These are phyloP conservation scores for Ectemnius cavifrons DNA, from an alignment of 2,888 invertebrate species.

Conservation along the genomic window DNA sequence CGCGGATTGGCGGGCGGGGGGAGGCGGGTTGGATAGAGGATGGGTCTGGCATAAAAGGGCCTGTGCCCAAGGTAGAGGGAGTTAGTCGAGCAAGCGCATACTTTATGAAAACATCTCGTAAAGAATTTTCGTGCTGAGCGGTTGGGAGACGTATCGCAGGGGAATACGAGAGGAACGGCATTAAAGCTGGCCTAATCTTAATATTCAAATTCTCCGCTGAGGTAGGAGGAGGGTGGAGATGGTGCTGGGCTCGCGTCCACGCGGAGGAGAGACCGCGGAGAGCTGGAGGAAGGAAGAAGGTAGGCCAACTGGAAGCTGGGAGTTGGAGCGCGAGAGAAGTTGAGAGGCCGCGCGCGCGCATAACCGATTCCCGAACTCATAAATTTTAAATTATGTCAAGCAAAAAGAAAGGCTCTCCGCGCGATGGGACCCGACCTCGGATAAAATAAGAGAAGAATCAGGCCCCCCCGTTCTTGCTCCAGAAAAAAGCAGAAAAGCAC, in stretches of 20 bases:
- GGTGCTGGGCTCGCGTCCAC: constrained; percentile 36
- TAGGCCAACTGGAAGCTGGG: constrained; percentile 29
- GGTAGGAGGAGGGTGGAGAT: constrained; percentile 28
- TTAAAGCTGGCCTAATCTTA: constrained; percentile 73
- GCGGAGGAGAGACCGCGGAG: constrained; percentile 36
- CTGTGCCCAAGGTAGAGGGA: neutral
- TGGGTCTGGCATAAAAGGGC: neutral
- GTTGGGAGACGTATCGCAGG: constrained; percentile 28
- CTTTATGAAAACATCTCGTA: constrained; percentile 49
- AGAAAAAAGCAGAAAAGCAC: constrained; percentile 62
- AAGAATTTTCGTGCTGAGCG: constrained; percentile 33
- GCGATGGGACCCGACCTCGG: constrained; percentile 65
- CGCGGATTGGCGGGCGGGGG: neutral
- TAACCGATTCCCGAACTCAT: constrained; percentile 75
- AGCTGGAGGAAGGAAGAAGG: constrained; percentile 27
- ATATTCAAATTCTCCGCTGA: constrained; percentile 75
- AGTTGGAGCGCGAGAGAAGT: constrained; percentile 26
- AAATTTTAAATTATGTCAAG: constrained; percentile 77
- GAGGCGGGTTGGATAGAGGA: neutral
- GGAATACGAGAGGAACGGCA: constrained; percentile 40
- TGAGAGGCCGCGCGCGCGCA: constrained; percentile 51
- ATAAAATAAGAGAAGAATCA: constrained; percentile 62
- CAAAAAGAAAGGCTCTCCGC: constrained; percentile 67
- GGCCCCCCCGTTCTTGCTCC: constrained; percentile 36
- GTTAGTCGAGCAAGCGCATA: constrained; percentile 2